Evolutionary conservation across 2,797 vertebrate species (phyloP).

Genomic region (Peromyscus attwateri): DNA sequence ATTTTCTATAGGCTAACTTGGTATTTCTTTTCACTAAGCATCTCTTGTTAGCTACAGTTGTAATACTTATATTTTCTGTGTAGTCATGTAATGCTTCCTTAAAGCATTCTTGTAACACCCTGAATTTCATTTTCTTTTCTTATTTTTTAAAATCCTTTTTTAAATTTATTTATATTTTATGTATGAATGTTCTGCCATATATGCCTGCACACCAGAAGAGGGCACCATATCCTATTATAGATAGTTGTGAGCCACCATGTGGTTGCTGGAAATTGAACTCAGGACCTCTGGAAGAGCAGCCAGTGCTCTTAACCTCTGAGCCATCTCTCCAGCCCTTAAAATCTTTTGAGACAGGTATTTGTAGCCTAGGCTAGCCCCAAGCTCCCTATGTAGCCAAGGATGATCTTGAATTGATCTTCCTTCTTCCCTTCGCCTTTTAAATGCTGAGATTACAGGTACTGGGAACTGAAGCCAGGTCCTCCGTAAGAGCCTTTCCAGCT

Average conservation of each 20-base stretch:
- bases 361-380: neutral
- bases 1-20: conserved; percentile 39
- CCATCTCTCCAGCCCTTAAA: neutral
- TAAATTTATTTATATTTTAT: neutral
- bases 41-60: conserved; percentile 48
- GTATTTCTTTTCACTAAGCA: conserved; percentile 53
- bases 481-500: neutral
- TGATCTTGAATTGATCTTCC: neutral
- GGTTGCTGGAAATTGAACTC: neutral
- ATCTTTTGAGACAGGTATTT: neutral
- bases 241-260: neutral
- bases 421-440: neutral
- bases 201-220: too few relatives aligned
- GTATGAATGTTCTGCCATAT: too few relatives aligned
- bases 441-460: neutral
- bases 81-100: conserved; percentile 37
- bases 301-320: neutral
- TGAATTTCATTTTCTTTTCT: neutral
- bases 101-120: conserved; percentile 46
- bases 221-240: too few relatives aligned
- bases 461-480: neutral
- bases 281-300: neutral
- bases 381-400: neutral
- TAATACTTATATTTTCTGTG: conserved; percentile 39
- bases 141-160: neutral